Conservation (phyloP, 2,888 invertebrate species). For the Protophormia terraenovae region DNA sequence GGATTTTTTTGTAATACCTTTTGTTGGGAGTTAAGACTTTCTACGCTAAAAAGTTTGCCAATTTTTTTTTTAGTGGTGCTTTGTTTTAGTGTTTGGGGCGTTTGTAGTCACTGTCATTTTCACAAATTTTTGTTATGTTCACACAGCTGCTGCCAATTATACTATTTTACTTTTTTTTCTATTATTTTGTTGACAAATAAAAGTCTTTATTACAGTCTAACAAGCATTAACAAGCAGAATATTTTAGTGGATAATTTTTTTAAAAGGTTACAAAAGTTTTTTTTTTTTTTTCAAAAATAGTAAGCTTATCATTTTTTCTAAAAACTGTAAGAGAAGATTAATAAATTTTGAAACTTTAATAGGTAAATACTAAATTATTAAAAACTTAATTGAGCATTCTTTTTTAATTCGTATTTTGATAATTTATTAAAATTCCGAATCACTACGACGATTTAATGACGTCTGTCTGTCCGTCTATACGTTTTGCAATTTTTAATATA, state of each 20-base stretch:
- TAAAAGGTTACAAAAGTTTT: neutral
- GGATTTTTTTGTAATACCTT: neutral
- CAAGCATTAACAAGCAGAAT: neutral
- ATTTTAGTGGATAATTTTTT: neutral
- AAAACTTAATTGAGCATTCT: too few relatives aligned
- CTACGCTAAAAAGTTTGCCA: neutral
- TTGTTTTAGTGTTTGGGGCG: neutral
- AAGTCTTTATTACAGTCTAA: constrained; percentile 29
- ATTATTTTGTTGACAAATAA: neutral
- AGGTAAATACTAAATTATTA: too few relatives aligned
- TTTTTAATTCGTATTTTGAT: too few relatives aligned
- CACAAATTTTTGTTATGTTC: constrained; percentile 44
- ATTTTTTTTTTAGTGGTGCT: neutral
- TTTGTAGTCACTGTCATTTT: constrained; percentile 44
- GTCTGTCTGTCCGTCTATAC: too few relatives aligned
- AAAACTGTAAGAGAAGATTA: too few relatives aligned
- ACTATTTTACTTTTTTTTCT: neutral
- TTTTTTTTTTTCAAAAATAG: too few relatives aligned
- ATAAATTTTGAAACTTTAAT: too few relatives aligned
- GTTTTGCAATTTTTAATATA: too few relatives aligned
- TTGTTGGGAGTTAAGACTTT: neutral
- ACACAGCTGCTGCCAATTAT: constrained; percentile 59
- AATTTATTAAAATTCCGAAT: too few relatives aligned
- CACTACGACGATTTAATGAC: too few relatives aligned
- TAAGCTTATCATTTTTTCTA: too few relatives aligned